phyloP scores from a whole-genome alignment of 2,888 invertebrate genomes.

The Drosophila aldrichi region DNA sequence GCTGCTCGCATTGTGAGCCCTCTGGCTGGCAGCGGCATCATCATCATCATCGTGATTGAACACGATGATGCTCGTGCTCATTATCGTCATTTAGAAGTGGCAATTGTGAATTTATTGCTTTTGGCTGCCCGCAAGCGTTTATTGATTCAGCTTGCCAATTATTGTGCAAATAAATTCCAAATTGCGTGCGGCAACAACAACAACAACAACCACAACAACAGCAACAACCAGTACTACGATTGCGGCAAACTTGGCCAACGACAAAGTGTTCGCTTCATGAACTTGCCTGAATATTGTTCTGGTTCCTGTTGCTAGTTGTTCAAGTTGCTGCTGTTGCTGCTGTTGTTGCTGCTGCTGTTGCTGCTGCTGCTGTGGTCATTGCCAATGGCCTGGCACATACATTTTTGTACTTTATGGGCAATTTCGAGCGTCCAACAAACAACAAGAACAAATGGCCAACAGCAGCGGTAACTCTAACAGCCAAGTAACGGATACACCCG shows the following conservation, averaged over 20 bases:
- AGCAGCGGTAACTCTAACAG: constrained; percentile 46
- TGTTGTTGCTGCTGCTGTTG: not conserved
- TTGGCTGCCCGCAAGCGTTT: constrained; percentile 69
- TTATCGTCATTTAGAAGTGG: constrained; percentile 57
- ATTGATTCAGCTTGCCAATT: constrained; percentile 80
- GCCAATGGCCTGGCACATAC: constrained; percentile 66
- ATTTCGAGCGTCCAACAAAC: constrained; percentile 58
- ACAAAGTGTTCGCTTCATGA: constrained; percentile 56
- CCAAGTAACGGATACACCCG: constrained; percentile 63
- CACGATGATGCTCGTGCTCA: constrained; percentile 13
- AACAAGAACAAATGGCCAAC: constrained; percentile 58
- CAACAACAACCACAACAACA: constrained; percentile 50
- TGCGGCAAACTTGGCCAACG: constrained; percentile 48
- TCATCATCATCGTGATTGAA: constrained; percentile 1
- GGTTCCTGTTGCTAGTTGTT: constrained; percentile 25
- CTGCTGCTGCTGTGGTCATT: constrained; percentile 39
- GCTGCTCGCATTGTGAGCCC: constrained; percentile 1
- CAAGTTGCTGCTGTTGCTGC: constrained; percentile 19
- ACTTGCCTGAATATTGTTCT: constrained; percentile 48
- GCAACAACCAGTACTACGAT: constrained; percentile 1
- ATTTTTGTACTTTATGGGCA: constrained; percentile 75
- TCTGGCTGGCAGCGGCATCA: not conserved
- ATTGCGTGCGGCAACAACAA: constrained; percentile 67
- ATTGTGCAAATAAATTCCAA: constrained; percentile 80
- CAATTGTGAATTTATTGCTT: constrained; percentile 78